phyloP scores from a whole-genome alignment of 2,113 vertebrate genomes.

The Grus americana region DNA sequence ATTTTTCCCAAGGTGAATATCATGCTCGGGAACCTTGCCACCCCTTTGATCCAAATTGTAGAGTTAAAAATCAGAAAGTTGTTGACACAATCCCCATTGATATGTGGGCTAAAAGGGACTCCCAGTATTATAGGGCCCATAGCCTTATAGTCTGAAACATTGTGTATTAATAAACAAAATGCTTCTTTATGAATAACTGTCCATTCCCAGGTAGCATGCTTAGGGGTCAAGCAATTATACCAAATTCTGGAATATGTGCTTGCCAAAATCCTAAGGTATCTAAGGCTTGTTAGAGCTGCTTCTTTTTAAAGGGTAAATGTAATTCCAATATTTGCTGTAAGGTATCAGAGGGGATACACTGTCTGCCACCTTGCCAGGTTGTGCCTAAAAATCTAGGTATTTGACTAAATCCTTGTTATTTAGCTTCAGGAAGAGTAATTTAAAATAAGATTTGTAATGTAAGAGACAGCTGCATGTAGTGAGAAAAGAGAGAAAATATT shows the following conservation, averaged over 20 bases:
- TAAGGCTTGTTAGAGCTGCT: not conserved
- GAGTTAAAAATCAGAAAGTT: not conserved
- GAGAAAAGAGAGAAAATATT: not conserved
- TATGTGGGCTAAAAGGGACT: rapidly evolving
- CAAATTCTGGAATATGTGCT: not conserved
- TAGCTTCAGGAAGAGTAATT: not conserved
- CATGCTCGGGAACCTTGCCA: not conserved
- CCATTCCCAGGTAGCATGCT: not conserved
- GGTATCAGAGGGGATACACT: not conserved
- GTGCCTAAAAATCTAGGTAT: not conserved
- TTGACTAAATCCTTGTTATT: not conserved
- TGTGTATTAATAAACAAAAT: not conserved
- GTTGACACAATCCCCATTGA: not conserved
- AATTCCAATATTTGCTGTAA: not conserved
- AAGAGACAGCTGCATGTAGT: not conserved
- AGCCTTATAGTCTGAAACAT: not conserved
- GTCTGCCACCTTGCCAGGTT: not conserved
- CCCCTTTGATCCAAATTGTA: not conserved
- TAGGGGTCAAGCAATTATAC: not conserved
- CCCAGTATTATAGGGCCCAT: not conserved
- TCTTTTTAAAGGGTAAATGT: not conserved
- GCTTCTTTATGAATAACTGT: not conserved
- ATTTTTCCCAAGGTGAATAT: not conserved
- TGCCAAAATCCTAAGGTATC: not conserved
- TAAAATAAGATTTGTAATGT: not conserved